Evolutionary conservation across 2,888 invertebrate genomes (phyloP).

Genomic region (Galerucella nymphaeae): DNA sequence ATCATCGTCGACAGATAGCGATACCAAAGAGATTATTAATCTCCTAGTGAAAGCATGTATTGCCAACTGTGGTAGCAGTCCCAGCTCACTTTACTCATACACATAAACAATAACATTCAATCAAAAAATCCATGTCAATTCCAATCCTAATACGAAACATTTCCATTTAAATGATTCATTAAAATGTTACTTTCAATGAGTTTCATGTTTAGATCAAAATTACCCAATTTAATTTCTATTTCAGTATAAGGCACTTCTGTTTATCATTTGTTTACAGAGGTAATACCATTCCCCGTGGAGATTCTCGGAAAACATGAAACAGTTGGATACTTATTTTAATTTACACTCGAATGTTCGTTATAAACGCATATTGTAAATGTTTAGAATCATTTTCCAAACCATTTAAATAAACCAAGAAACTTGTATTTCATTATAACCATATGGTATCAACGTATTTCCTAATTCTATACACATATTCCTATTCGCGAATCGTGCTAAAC

Average conservation of each 20-base stretch:
- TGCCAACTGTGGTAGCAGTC: too few species aligned
- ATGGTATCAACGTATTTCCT: not conserved
- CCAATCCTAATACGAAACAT: too few species aligned
- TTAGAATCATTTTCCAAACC: not conserved
- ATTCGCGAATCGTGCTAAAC: not conserved
- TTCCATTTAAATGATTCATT: too few species aligned
- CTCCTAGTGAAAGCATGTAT: too few species aligned
- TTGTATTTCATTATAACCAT: not conserved
- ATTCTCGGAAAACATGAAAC: conserved; percentile 14
- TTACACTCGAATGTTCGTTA: not conserved
- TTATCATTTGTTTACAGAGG: conserved; percentile 12
- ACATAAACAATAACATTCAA: too few species aligned
- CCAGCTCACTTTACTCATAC: too few species aligned
- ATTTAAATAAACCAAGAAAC: not conserved
- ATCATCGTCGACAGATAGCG: too few species aligned
- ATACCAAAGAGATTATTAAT: too few species aligned
- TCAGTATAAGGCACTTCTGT: conserved; percentile 8
- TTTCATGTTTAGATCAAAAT: not conserved
- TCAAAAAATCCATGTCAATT: too few species aligned
- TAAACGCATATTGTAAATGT: not conserved
- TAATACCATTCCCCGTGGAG: conserved; percentile 16
- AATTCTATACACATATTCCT: not conserved
- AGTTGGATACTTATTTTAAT: conserved; percentile 2
- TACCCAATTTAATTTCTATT: conserved; percentile 5
- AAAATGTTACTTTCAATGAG: not conserved